A percentile compares a stretch with the other conserved stretches of the same genome.
Conservation (phyloP, 35 echinoderm and acorn worm genomes). For the Ptychodera flava region DNA sequence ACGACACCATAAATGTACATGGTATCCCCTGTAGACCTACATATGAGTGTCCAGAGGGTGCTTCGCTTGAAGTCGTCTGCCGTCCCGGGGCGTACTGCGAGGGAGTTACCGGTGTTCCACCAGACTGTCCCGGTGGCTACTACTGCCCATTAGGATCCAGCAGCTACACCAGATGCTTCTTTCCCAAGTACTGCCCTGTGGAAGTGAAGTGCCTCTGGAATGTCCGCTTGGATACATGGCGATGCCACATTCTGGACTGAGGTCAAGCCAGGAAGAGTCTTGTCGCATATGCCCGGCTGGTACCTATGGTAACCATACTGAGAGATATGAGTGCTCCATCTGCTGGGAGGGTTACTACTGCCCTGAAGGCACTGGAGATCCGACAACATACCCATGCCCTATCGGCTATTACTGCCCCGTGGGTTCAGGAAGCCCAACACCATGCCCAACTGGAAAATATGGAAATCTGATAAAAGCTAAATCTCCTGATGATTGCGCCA, state of each 20-base stretch:
- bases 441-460: conserved; percentile 63
- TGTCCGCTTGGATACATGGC: conserved; percentile 81
- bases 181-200: conserved; percentile 96
- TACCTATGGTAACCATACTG: conserved; percentile 87
- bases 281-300: conserved; percentile 82
- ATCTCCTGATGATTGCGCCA: conserved; percentile 37
- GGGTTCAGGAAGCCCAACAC: conserved; percentile 32
- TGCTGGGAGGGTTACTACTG: conserved; percentile 91
- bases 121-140: conserved; percentile 81
- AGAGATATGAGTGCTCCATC: conserved; percentile 46
- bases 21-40: conserved; percentile 78
- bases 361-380: conserved; percentile 96
- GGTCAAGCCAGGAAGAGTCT: conserved; percentile 6
- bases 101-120: conserved; percentile 81
- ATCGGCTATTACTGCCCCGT: conserved; percentile 86
- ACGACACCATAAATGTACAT: conserved; percentile 91
- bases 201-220: conserved; percentile 64
- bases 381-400: conserved; percentile 70
- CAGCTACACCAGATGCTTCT: conserved; percentile 70
- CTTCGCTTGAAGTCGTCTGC: conserved; percentile 75
- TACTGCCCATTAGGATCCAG: conserved; percentile 92
- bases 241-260: conserved; percentile 42
- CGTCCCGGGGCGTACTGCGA: conserved; percentile 85
- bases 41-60: conserved; percentile 96
- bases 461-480: conserved; percentile 52